These are phyloP conservation scores for Fissipunctia ypsillon DNA, from an alignment of 2,888 invertebrate genomes.

Conservation along the genomic window DNA sequence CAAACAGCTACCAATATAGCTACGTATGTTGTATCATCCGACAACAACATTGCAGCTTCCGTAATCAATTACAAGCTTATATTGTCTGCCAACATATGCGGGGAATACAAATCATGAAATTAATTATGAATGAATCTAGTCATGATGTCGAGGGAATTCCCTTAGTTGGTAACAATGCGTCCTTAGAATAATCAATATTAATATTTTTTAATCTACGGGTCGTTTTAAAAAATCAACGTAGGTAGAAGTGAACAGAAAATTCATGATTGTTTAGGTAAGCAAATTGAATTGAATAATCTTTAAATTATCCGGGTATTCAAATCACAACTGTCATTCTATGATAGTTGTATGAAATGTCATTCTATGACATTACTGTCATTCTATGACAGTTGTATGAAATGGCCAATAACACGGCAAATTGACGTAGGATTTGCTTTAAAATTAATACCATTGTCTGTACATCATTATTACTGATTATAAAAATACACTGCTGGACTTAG, in stretches of 20 bases:
- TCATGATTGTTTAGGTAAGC: too few species aligned
- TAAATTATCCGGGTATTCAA: too few species aligned
- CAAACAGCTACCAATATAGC: neutral
- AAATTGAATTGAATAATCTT: too few species aligned
- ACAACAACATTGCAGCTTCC: conserved; percentile 55
- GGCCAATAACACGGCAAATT: neutral
- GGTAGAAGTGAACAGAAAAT: neutral
- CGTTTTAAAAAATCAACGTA: neutral
- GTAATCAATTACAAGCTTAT: conserved; percentile 65
- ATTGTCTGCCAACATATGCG: conserved; percentile 49
- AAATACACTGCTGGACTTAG: neutral
- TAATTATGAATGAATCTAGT: conserved; percentile 57
- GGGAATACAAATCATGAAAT: conserved; percentile 57
- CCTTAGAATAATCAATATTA: conserved; percentile 16
- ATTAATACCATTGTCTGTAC: neutral
- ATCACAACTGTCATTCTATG: too few species aligned
- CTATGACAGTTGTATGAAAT: too few species aligned
- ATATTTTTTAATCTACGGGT: conserved; percentile 1
- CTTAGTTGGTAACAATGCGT: conserved; percentile 11
- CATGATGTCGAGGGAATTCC: conserved; percentile 36
- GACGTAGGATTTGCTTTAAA: neutral
- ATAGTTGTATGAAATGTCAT: too few species aligned
- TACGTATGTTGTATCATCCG: conserved; percentile 43
- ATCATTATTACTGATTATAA: neutral
- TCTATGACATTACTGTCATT: too few species aligned